Percentiles rank a stretch among this genome's conserved stretches.
Conservation (phyloP, 2,888 invertebrate genomes). For the Idaea biselata region DNA sequence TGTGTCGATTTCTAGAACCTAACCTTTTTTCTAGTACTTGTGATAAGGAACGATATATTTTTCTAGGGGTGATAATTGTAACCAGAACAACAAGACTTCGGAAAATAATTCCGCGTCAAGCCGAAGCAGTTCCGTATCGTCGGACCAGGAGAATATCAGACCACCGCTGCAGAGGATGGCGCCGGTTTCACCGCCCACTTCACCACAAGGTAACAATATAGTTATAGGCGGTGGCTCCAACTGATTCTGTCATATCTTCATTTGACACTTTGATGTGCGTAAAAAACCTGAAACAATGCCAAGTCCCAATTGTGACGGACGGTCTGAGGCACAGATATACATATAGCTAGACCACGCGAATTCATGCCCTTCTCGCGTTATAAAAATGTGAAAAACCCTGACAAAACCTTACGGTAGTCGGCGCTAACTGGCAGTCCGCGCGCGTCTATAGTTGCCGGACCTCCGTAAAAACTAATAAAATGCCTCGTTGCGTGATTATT, state of each 20-base stretch:
- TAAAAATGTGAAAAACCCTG: too few relatives aligned
- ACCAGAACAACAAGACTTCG: slow-evolving; percentile 50
- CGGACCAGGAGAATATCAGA: slow-evolving; percentile 70
- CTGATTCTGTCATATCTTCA: background rate
- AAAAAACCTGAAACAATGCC: background rate
- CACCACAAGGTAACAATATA: slow-evolving; percentile 59
- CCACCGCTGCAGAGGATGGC: slow-evolving; percentile 71
- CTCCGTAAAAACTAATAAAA: too few relatives aligned
- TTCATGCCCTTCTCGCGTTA: too few relatives aligned
- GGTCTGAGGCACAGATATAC: too few relatives aligned
- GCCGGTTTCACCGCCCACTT: slow-evolving; percentile 69
- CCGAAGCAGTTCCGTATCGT: slow-evolving; percentile 72
- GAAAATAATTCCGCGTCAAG: slow-evolving; percentile 70
- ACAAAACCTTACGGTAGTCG: too few relatives aligned
- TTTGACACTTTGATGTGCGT: background rate
- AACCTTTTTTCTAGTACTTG: too few relatives aligned
- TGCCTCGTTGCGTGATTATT: too few relatives aligned
- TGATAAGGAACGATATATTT: background rate
- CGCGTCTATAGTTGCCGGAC: too few relatives aligned
- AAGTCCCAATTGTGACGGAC: too few relatives aligned
- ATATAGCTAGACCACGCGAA: too few relatives aligned
- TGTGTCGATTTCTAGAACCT: too few relatives aligned
- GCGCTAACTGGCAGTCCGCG: too few relatives aligned
- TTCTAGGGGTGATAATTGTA: slow-evolving; percentile 41
- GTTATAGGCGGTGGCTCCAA: background rate